Conservation (phyloP, 35 echinoderm and acorn worm species). For the Diadema setosum region DNA sequence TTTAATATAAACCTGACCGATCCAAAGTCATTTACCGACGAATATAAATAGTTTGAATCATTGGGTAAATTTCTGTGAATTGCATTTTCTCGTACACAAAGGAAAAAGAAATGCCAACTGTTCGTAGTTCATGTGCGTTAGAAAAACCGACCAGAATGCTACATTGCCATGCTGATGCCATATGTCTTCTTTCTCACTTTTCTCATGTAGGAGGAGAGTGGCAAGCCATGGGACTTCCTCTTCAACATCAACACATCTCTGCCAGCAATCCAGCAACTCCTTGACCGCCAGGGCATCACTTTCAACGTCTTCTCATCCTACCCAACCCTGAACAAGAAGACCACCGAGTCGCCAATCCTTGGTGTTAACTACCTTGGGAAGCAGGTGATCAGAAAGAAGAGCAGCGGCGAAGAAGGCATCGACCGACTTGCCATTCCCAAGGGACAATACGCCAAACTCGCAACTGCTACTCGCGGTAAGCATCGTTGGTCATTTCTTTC, state of each 20-base stretch:
- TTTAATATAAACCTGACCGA: too few species aligned
- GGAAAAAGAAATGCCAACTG: too few species aligned
- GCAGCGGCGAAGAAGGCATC: conserved; percentile 36
- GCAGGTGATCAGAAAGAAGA: conserved; percentile 50
- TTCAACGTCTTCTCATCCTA: conserved; percentile 86
- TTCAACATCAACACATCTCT: not conserved
- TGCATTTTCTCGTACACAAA: too few species aligned
- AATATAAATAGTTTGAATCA: too few species aligned
- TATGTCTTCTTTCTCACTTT: too few species aligned
- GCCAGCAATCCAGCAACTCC: not conserved
- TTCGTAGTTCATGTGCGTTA: too few species aligned
- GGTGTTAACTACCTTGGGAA: conserved; percentile 65
- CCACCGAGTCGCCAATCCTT: conserved; percentile 41
- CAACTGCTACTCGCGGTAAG: conserved; percentile 82
- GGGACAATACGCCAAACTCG: conserved; percentile 89
- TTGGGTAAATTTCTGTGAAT: too few species aligned
- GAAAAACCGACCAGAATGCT: too few species aligned
- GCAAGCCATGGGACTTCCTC: not conserved
- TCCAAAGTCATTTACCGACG: too few species aligned
- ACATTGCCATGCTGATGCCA: too few species aligned
- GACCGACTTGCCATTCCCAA: conserved; percentile 47
- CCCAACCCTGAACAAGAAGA: conserved; percentile 51
- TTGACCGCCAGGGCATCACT: conserved; percentile 56
- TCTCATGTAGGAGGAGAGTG: not conserved
- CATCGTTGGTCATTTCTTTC: not conserved